These are phyloP conservation scores for Rhagologus leucostigma DNA, from an alignment of 2,113 vertebrate genomes.

Conservation along the genomic window DNA sequence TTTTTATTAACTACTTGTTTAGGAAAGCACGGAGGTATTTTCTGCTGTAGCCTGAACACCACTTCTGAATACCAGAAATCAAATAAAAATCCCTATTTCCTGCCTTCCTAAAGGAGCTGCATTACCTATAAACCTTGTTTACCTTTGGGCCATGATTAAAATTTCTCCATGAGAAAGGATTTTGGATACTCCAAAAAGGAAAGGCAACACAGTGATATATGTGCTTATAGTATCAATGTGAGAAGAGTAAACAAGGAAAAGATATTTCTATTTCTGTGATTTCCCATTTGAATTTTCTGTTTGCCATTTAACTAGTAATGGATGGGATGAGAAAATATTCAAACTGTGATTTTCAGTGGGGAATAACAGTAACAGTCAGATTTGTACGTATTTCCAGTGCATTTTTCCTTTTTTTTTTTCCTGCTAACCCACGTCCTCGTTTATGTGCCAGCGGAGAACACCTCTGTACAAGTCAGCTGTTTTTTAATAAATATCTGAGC, in stretches of 20 bases:
- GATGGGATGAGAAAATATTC: neutral
- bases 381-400: neutral
- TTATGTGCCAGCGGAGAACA: neutral
- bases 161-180: neutral
- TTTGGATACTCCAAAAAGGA: neutral
- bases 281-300: neutral
- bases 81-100: neutral
- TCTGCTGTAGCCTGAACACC: neutral
- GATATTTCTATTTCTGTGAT: neutral
- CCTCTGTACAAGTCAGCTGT: neutral
- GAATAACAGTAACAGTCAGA: neutral
- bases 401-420: neutral
- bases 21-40: neutral
- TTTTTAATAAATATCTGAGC: neutral
- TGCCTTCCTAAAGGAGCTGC: neutral
- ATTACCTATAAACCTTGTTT: neutral
- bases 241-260: neutral
- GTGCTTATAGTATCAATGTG: neutral
- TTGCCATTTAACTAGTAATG: neutral
- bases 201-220: neutral
- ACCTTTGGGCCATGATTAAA: neutral
- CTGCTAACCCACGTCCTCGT: neutral
- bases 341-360: neutral
- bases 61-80: neutral
- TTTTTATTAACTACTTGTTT: neutral